Evolutionary conservation across 2,113 vertebrate species (phyloP).

Genomic region (Bostrychus sinensis): DNA sequence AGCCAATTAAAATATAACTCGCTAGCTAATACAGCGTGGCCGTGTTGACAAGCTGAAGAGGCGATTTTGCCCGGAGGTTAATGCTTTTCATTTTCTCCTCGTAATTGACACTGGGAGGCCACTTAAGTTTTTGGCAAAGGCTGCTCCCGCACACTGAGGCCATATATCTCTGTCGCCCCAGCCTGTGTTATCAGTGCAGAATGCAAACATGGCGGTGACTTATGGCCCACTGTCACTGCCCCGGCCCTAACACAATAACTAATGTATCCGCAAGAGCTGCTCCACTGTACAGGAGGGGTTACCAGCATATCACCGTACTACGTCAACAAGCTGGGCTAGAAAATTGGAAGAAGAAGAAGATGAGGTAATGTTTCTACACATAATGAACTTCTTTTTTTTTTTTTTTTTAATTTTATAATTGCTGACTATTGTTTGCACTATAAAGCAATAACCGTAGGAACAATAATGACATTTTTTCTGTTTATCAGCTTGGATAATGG

Average conservation of each 20-base stretch:
- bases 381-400: too few relatives aligned
- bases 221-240: constrained; percentile 38
- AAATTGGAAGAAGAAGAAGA: not conserved
- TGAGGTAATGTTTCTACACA: too few relatives aligned
- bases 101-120: constrained; percentile 31
- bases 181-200: constrained; percentile 24
- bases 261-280: constrained; percentile 20
- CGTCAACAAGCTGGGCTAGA: not conserved
- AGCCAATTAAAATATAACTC: constrained; percentile 37
- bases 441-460: too few relatives aligned
- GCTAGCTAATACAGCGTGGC: constrained; percentile 17
- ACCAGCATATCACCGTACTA: constrained; percentile 10
- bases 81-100: constrained; percentile 47
- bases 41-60: constrained; percentile 35
- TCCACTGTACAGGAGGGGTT: constrained; percentile 4
- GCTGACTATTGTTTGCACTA: too few relatives aligned
- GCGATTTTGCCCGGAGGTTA: constrained; percentile 28
- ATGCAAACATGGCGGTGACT: constrained; percentile 50
- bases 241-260: constrained; percentile 34
- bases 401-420: too few relatives aligned
- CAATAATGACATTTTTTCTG: too few relatives aligned
- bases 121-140: constrained; percentile 34
- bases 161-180: constrained; percentile 16
- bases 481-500: too few relatives aligned
- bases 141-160: not conserved